A percentile compares a stretch with the other conserved stretches of the same genome.
Conservation (phyloP, 37 sponge, comb jelly and placozoan genomes). For the Dysidea cf. avara region DNA sequence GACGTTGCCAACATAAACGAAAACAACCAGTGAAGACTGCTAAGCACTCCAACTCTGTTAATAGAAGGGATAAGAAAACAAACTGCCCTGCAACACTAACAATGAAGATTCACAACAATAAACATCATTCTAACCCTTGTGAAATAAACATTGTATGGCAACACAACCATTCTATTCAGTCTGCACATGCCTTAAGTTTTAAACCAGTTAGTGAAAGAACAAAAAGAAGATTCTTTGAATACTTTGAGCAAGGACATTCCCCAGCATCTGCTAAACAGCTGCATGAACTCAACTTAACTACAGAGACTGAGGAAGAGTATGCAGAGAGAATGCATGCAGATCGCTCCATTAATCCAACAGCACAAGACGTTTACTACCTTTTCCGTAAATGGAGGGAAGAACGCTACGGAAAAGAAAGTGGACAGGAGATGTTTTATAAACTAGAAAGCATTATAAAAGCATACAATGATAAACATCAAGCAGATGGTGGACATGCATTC, state of each 20-base stretch:
- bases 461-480: slow-evolving; percentile 7
- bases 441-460: not conserved
- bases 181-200: slow-evolving; percentile 20
- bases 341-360: not conserved
- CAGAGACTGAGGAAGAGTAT: slow-evolving; percentile 1
- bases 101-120: too few relatives aligned
- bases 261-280: slow-evolving; percentile 8
- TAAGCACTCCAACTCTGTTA: not conserved
- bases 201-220: not conserved
- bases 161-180: not conserved
- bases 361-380: slow-evolving; percentile 12
- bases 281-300: not conserved
- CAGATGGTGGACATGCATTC: slow-evolving; percentile 5
- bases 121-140: slow-evolving; percentile 9
- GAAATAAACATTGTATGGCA: slow-evolving; percentile 5
- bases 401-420: slow-evolving; percentile 2
- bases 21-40: not conserved
- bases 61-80: slow-evolving; percentile 6
- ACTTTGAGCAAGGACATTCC: not conserved
- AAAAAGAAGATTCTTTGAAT: not conserved
- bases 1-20: slow-evolving; percentile 2
- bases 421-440: slow-evolving; percentile 14
- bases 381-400: slow-evolving; percentile 7
- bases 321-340: too few relatives aligned
- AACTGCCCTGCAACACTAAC: not conserved